A percentile compares a stretch with the other conserved stretches of the same genome.
Evolutionary conservation across 2,888 invertebrate species (phyloP).

Genomic region (Eristalis intricaria): DNA sequence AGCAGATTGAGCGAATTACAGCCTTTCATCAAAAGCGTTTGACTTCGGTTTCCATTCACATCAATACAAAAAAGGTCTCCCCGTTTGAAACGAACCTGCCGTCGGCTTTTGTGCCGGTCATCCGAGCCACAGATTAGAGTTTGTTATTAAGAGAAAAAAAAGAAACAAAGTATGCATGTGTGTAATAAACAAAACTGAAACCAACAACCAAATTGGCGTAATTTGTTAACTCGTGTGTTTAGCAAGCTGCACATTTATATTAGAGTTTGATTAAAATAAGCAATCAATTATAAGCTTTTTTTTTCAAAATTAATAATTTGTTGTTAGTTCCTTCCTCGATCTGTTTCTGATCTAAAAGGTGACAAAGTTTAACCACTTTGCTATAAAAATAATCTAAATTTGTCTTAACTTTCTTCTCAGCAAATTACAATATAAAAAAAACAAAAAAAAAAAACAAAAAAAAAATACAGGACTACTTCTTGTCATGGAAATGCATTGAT

Average conservation of each 20-base stretch:
- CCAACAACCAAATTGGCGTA: conserved; percentile 18
- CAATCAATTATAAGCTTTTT: conserved; percentile 27
- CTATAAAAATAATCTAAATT: conserved; percentile 2
- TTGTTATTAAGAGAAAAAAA: neutral
- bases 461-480: conserved; percentile 9
- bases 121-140: neutral
- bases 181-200: neutral
- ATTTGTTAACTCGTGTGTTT: conserved; percentile 26
- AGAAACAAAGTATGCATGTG: neutral
- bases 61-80: no score
- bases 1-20: no score
- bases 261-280: conserved; percentile 29
- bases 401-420: conserved; percentile 5
- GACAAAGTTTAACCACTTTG: conserved; percentile 66
- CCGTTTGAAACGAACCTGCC: no score
- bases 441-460: no score
- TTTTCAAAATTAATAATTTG: conserved; percentile 8
- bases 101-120: no score
- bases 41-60: no score
- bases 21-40: no score
- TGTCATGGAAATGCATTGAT: conserved; percentile 33
- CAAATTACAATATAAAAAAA: no score
- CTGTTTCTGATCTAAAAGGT: conserved; percentile 31
- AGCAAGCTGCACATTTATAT: conserved; percentile 47
- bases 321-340: conserved; percentile 33